phyloP scores from a whole-genome alignment of 2,888 invertebrate genomes.

The Drosophila mimetica region DNA sequence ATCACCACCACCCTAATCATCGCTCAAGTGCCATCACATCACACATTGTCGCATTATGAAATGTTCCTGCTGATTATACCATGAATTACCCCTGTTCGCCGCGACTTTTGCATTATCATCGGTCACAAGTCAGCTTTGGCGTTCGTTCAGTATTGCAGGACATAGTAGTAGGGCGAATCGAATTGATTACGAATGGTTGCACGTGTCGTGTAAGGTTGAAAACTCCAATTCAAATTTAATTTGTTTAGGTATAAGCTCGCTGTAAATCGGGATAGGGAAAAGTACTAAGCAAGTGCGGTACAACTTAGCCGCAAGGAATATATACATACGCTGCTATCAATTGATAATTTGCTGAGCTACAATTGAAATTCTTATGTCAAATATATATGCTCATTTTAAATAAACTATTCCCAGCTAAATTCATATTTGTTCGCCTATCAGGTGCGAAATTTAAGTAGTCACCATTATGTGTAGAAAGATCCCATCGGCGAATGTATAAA shows the following conservation, averaged over 20 bases:
- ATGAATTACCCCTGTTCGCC: slow-evolving; percentile 47
- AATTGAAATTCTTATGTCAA: no score
- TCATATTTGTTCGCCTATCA: no score
- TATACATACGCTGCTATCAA: no score
- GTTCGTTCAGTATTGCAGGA: slow-evolving; percentile 22
- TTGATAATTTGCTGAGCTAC: no score
- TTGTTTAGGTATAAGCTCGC: not conserved
- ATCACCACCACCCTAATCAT: slow-evolving; percentile 58
- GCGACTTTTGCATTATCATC: slow-evolving; percentile 32
- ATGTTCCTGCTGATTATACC: slow-evolving; percentile 59
- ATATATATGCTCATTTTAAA: no score
- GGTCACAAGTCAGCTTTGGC: slow-evolving; percentile 41
- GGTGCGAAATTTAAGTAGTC: no score
- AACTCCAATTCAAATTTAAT: slow-evolving; percentile 35
- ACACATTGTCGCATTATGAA: slow-evolving; percentile 58
- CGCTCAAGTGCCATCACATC: slow-evolving; percentile 58
- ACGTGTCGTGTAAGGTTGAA: slow-evolving; percentile 72
- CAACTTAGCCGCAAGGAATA: no score
- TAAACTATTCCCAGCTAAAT: no score
- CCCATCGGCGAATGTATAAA: no score
- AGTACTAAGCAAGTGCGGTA: not conserved
- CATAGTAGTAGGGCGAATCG: slow-evolving; percentile 63
- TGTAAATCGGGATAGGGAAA: not conserved
- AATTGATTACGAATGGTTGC: slow-evolving; percentile 80
- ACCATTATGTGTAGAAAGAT: no score